Conservation (phyloP, 2,113 vertebrate genomes). For the Boulengerochromis microlepis region DNA sequence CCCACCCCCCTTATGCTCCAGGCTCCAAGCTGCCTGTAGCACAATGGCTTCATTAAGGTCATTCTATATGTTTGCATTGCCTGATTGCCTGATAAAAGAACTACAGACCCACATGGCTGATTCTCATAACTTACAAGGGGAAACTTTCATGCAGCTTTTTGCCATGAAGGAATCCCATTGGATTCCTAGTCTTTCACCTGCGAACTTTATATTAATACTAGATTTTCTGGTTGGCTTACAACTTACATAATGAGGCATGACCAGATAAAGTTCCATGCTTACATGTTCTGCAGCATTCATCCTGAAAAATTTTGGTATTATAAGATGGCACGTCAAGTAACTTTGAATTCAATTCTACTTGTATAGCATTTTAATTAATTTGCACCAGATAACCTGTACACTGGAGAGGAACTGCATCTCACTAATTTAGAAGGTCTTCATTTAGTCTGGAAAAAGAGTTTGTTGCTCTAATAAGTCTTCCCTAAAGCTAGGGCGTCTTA, state of each 20-base stretch:
- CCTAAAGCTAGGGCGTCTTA: neutral
- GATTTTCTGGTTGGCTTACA: neutral
- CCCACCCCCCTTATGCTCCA: neutral
- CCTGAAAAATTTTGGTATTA: neutral
- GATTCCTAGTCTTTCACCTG: neutral
- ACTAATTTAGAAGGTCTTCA: neutral
- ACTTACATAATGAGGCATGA: neutral
- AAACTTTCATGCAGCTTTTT: neutral
- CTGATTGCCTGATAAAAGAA: conserved; percentile 19
- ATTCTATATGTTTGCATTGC: neutral
- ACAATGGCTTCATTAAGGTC: conserved; percentile 35
- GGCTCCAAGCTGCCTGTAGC: conserved; percentile 17
- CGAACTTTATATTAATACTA: neutral
- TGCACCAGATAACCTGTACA: neutral
- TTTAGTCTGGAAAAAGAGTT: neutral
- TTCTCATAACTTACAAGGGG: neutral
- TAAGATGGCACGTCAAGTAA: neutral
- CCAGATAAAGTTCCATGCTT: neutral
- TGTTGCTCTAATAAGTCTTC: neutral
- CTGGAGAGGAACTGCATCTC: neutral
- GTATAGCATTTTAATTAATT: neutral
- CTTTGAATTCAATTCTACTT: neutral
- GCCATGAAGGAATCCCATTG: neutral
- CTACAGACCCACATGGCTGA: neutral
- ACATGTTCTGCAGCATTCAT: neutral